A percentile compares a stretch with the other conserved stretches of the same genome.
These are phyloP conservation scores for Chunga burmeisteri DNA, from an alignment of 2,113 vertebrate species.

Conservation along the genomic window DNA sequence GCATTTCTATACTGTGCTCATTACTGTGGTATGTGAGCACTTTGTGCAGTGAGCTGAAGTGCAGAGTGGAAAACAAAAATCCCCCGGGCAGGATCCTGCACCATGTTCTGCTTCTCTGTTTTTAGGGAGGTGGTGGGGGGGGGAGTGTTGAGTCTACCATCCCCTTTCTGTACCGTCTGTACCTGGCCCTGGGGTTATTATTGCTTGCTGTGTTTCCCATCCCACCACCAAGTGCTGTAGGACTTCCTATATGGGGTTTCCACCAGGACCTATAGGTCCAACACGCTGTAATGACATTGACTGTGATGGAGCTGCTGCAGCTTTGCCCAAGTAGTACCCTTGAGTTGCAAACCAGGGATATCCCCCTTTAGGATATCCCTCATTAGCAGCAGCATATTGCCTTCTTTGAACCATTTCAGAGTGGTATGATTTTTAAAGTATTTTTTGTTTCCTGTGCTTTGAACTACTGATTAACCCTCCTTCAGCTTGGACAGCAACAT, in stretches of 20 bases:
- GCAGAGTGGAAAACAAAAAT: neutral
- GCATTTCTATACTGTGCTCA: neutral
- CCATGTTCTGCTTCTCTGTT: neutral
- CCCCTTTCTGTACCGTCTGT: neutral
- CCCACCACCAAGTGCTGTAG: neutral
- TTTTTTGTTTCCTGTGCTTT: neutral
- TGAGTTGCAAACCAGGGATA: neutral
- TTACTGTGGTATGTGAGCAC: constrained; percentile 35
- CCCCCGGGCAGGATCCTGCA: neutral
- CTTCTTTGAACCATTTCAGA: neutral
- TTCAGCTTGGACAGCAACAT: neutral
- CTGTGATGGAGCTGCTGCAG: neutral
- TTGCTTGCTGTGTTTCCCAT: neutral
- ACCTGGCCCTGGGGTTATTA: neutral
- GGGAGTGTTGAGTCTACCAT: neutral
- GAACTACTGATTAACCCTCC: neutral
- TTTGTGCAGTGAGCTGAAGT: constrained; percentile 13
- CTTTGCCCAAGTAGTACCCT: neutral
- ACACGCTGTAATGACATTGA: accelerated
- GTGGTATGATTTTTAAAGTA: neutral
- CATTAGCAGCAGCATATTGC: neutral
- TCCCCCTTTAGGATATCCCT: accelerated
- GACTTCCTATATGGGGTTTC: neutral
- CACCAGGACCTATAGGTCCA: neutral
- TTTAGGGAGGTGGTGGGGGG: neutral